Base-by-base conservation (phyloP, 2,888 invertebrate species). In the Drosophila mettleri region DNA sequence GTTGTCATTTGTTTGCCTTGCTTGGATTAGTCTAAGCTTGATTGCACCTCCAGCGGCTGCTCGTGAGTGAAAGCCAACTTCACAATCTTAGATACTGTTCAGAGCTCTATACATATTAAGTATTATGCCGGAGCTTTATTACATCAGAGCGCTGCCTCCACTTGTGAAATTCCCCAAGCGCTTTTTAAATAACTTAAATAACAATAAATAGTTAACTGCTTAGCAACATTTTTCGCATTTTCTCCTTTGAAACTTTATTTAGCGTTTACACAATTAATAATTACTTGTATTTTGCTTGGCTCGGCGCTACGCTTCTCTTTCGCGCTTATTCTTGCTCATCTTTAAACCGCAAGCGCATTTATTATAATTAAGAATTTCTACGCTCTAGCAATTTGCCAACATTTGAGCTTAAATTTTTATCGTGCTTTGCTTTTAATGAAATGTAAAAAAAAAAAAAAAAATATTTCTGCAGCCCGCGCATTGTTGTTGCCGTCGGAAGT, bases 361-460 rank as follows among this genome's bases (percentile, higher is more conserved):
- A 82, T 61, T 74, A 78, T 81, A 81, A 81, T 74, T 74, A 84
- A 81, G 65, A 81, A 68, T 72, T 72, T 74, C 60, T 69, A 16
- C 71, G 67, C 62, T 65, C 20, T 65, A 71, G 63, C 75, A 76
- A 73, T 85, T 79, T 82, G 69, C 76, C 70, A 85, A 73, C 69
- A 85, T 73, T 75, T 85, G 69, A 72, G 63, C 69, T 68, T 67
- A 55, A 49, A 71, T 67, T 80, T 69, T 64, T 69, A 52, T 67
- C 52, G 4, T 49, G 51, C 49, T 61, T 61, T 58, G 54, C 55
- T 53, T 38, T 65, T 68, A 63, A 76, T 71, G 77, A 73, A 79
- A 71, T 69, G 69, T 62, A 76, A 72, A 78, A 70, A 75, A n/a
- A n/a, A n/a, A n/a, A 60, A 76, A 72, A 78, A 72, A 74, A 66